Conservation (phyloP, 64 coral and sea anemone genomes). For the Montipora capricornis region DNA sequence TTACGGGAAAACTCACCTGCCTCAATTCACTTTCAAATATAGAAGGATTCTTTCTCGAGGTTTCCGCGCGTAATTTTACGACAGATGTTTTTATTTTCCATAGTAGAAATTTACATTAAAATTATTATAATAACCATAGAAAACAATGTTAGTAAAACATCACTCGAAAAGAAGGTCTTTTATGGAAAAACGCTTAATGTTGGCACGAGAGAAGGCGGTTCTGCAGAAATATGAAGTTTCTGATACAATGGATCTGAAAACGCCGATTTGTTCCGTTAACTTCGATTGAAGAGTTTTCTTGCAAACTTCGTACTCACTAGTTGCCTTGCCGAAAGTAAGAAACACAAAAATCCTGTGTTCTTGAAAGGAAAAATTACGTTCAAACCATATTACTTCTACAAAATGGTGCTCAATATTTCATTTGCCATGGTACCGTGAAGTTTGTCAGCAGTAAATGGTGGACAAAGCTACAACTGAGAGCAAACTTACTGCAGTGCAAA, state of each 20-base stretch:
- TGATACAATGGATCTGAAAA: too few species aligned
- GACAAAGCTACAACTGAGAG: too few species aligned
- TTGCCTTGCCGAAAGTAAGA: too few species aligned
- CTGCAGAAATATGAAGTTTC: too few species aligned
- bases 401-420: too few species aligned
- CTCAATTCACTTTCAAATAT: neutral
- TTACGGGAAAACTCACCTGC: neutral
- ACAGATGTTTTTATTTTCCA: constrained; percentile 8
- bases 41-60: neutral
- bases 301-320: too few species aligned
- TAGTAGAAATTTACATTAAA: constrained; percentile 20
- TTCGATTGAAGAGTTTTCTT: too few species aligned
- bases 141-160: neutral
- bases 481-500: neutral
- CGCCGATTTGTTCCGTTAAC: too few species aligned
- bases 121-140: constrained; percentile 30
- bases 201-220: neutral
- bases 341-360: too few species aligned
- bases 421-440: too few species aligned
- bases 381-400: neutral
- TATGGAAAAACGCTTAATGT: neutral
- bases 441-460: too few species aligned
- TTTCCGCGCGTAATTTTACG: neutral
- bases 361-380: neutral
- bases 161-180: neutral